Conservation (phyloP, 2,888 invertebrate species). For the Muschampia plurimacula region DNA sequence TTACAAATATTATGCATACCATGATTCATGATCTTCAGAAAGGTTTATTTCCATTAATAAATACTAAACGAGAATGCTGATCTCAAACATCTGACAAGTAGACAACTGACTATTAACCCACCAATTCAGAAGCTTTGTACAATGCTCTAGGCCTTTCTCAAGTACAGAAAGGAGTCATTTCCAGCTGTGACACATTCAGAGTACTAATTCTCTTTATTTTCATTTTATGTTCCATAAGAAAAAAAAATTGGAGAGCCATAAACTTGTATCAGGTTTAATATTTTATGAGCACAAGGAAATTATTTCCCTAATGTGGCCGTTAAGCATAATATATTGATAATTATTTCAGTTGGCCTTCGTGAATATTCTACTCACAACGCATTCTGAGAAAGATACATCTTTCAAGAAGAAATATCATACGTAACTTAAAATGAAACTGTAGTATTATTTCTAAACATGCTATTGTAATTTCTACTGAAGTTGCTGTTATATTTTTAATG, state of each 20-base stretch:
- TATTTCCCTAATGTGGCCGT: constrained; percentile 78
- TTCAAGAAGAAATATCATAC: constrained; percentile 23
- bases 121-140: too few species aligned
- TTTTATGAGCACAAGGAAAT: constrained; percentile 63
- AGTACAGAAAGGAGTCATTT: not conserved
- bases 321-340: constrained; percentile 78
- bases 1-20: too few species aligned
- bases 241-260: constrained; percentile 28
- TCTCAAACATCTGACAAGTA: not conserved
- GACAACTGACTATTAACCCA: not conserved
- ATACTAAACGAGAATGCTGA: too few species aligned
- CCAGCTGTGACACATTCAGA: not conserved
- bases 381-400: constrained; percentile 25
- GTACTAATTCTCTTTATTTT: not conserved
- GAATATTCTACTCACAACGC: constrained; percentile 59
- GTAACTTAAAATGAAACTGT: constrained; percentile 10
- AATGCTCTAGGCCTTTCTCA: too few species aligned
- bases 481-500: not conserved
- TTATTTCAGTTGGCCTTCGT: constrained; percentile 66
- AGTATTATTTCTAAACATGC: not conserved
- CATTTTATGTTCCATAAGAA: constrained; percentile 29
- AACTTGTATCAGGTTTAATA: constrained; percentile 58
- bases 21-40: too few species aligned
- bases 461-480: not conserved
- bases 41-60: too few species aligned